Conservation (phyloP, 2,113 vertebrate genomes). For the Cochlearius cochlearius region DNA sequence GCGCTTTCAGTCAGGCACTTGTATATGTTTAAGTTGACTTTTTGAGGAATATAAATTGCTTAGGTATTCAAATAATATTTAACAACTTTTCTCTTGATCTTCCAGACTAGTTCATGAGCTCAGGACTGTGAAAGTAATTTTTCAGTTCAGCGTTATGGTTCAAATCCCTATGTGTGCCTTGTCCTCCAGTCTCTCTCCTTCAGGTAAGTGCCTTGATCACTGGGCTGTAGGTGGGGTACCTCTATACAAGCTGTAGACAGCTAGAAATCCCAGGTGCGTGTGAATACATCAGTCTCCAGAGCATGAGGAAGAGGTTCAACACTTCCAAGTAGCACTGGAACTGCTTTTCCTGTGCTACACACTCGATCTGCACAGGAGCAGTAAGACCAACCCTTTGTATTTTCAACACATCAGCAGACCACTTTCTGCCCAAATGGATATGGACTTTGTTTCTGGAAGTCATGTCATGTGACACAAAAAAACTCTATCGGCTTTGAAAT, state of each 20-base stretch:
- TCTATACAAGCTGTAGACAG: not conserved
- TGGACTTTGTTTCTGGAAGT: not conserved
- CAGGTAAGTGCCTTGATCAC: not conserved
- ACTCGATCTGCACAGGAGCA: not conserved
- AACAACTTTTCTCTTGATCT: not conserved
- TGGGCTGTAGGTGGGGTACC: not conserved
- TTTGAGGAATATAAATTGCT: not conserved
- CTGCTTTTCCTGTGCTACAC: not conserved
- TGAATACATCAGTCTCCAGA: not conserved
- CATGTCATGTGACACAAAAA: not conserved
- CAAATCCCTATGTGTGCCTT: not conserved
- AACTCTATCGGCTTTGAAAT: not conserved
- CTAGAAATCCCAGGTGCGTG: not conserved
- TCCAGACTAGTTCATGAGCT: not conserved
- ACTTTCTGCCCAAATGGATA: not conserved
- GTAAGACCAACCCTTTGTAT: not conserved
- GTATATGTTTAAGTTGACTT: not conserved
- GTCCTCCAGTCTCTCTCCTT: not conserved
- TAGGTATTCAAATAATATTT: not conserved
- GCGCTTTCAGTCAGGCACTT: not conserved
- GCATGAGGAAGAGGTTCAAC: not conserved
- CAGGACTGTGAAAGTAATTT: not conserved
- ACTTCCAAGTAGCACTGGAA: not conserved
- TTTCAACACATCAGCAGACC: not conserved
- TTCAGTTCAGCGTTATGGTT: not conserved